Evolutionary conservation across 2,888 invertebrate genomes (phyloP).

Genomic region (Brenthis hecate): DNA sequence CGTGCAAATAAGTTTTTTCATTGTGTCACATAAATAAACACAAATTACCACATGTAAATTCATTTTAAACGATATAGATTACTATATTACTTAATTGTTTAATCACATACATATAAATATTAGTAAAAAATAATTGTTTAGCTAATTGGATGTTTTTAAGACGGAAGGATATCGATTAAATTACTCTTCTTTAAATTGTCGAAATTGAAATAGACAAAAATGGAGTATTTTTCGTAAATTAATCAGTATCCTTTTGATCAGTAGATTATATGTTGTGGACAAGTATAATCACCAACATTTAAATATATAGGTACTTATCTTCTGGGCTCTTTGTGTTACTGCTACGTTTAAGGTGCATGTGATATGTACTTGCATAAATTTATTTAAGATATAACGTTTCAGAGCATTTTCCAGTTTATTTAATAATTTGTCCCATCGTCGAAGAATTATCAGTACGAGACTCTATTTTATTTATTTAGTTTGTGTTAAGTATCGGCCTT

Average conservation of each 20-base stretch:
- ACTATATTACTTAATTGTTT: neutral
- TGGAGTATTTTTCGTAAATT: neutral
- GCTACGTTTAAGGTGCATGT: too few species aligned
- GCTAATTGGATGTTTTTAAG: conserved; percentile 10
- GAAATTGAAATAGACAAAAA: neutral
- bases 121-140: conserved; percentile 16
- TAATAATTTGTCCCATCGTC: too few species aligned
- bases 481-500: conserved; percentile 6
- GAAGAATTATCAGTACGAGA: too few species aligned
- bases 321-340: conserved; percentile 21
- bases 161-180: conserved; percentile 23
- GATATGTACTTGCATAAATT: conserved; percentile 1
- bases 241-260: conserved; percentile 25
- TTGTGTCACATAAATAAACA: too few species aligned
- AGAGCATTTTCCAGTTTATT: too few species aligned
- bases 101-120: neutral
- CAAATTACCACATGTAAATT: conserved; percentile 8
- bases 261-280: conserved; percentile 6
- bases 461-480: neutral
- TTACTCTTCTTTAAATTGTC: neutral
- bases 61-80: neutral
- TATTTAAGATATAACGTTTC: neutral
- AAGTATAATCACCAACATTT: conserved; percentile 1
- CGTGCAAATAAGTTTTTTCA: neutral
- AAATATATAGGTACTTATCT: conserved; percentile 7